phyloP scores from a whole-genome alignment of 2,797 vertebrate species.

The Poliocrania exsul region DNA sequence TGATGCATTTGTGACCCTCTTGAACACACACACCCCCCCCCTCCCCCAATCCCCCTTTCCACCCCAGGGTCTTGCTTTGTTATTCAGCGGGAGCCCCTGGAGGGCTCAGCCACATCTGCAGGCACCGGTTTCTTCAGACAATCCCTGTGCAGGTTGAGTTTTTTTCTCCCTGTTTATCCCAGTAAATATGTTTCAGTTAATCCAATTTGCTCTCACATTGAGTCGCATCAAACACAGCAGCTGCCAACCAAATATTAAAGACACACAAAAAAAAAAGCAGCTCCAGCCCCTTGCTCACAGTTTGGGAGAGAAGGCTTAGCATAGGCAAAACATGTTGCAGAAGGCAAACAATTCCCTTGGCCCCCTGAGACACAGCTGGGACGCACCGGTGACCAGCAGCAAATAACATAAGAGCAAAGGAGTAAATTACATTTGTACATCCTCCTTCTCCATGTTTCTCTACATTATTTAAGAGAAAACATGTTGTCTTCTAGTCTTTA shows the following conservation, averaged over 20 bases:
- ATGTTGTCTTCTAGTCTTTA: background rate
- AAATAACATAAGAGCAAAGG: background rate
- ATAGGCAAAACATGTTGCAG: background rate
- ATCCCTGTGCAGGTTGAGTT: background rate
- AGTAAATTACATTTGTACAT: background rate
- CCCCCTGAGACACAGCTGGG: background rate
- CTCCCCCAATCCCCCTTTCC: background rate
- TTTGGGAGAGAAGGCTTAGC: background rate
- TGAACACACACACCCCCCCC: accelerated
- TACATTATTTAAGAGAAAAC: slow-evolving; percentile 9
- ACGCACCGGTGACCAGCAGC: accelerated
- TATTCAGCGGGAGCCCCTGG: background rate
- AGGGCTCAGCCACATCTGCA: background rate
- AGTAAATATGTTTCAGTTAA: slow-evolving; percentile 32
- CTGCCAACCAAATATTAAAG: slow-evolving; percentile 17
- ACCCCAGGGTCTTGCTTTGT: no score
- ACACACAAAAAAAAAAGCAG: background rate
- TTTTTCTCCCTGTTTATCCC: background rate
- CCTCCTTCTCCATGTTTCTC: background rate
- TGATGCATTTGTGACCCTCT: background rate
- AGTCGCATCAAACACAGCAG: background rate
- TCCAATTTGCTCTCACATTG: slow-evolving; percentile 38
- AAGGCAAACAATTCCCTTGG: background rate
- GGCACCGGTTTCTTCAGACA: background rate
- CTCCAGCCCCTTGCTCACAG: background rate